Base-by-base conservation (phyloP, 2,888 invertebrate genomes). In the Tholera decimalis region DNA sequence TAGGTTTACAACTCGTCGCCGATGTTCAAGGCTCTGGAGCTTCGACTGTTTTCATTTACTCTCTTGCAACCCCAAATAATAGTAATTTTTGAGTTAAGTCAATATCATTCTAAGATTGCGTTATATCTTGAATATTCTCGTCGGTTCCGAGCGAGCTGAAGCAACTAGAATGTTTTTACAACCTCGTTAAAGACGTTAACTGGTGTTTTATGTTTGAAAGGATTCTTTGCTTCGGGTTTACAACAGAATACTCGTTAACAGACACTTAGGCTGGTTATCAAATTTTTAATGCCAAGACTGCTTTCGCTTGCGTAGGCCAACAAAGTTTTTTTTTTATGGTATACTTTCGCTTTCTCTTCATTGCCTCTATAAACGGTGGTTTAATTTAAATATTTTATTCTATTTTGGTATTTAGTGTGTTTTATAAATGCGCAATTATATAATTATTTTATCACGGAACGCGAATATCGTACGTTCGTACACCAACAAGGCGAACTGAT, bases 81-180 rank as follows among this genome's bases (percentile, higher is more conserved):
- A n/a, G n/a, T n/a, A n/a, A n/a, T n/a, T n/a, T n/a, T n/a, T n/a
- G n/a, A n/a, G n/a, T n/a, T n/a, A n/a, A n/a, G n/a, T n/a, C n/a
- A n/a, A n/a, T n/a, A n/a, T n/a, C n/a, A 78, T 78, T 39, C 61
- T 58, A 70, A 73, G 65, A 66, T 72, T 78, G 72, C 67, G 57
- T 59, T 65, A 35, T 35, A 6, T 65, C 18, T 50, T 59, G 44
- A 68, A 63, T 63, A 59, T 75, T 63, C 55, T 44, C 28, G n/a
- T n/a, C 24, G 49, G 44, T 59, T 56, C 26, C 39, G 24, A 53
- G 47, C 26, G 11, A 41, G 62, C 62, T 67, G 60, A 60, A 67
- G 60, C 67, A 68, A 78, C 77, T 75, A 75, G 58, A 69, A 66
- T 80, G 80, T 73, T 80, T 79, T 80, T 77, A 80, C 64, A 69